Conservation (phyloP, 2,113 vertebrate species). For the Myotis davidii region DNA sequence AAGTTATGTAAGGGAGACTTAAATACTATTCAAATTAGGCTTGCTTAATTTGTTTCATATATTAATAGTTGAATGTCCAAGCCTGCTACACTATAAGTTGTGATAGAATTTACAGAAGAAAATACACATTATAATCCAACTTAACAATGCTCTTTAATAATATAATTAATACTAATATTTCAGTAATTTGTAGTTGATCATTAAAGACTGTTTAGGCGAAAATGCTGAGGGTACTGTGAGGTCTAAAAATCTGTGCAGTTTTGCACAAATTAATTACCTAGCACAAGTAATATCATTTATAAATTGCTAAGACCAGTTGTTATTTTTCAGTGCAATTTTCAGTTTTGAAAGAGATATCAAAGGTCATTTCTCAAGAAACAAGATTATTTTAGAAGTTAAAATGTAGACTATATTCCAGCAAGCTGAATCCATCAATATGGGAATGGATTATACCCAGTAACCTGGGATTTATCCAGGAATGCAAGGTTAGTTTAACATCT, state of each 20-base stretch:
- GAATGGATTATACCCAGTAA: background rate
- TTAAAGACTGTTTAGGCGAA: slow-evolving; percentile 18
- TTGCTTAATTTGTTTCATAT: background rate
- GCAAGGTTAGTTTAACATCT: background rate
- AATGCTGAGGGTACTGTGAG: background rate
- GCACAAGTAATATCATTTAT: background rate
- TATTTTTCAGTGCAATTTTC: background rate
- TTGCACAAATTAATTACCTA: background rate
- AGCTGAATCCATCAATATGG: background rate
- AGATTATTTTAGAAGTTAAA: slow-evolving; percentile 13
- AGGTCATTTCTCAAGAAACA: background rate
- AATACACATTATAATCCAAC: background rate
- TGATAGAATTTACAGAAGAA: background rate
- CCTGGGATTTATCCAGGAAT: background rate
- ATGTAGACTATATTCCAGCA: background rate
- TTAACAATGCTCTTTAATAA: background rate
- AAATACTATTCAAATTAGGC: background rate
- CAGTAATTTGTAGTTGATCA: background rate
- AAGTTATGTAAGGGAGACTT: background rate
- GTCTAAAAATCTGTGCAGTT: background rate
- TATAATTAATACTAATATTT: background rate
- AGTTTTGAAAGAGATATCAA: background rate
- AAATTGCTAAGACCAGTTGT: background rate
- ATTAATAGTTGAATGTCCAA: background rate
- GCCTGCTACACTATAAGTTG: background rate